These are phyloP conservation scores for Podilymbus podiceps DNA, from an alignment of 2,113 vertebrate genomes.

Conservation along the genomic window DNA sequence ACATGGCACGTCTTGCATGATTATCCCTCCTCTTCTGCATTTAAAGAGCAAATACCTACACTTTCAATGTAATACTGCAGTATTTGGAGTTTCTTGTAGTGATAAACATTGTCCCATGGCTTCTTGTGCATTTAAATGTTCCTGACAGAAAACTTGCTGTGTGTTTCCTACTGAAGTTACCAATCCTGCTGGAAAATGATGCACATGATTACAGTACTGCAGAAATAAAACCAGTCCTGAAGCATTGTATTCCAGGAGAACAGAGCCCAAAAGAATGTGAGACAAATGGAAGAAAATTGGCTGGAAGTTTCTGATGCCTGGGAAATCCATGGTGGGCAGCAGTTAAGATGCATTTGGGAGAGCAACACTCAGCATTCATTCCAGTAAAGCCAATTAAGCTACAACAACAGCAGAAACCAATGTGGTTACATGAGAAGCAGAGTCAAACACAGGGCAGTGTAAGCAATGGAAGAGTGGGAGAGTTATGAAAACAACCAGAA, in stretches of 20 bases:
- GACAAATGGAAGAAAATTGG: slow-evolving; percentile 18
- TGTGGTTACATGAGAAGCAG: slow-evolving; percentile 15
- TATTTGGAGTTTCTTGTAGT: not conserved
- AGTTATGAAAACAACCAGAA: slow-evolving; percentile 23
- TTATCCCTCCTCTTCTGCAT: not conserved
- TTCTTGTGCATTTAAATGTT: not conserved
- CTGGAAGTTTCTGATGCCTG: slow-evolving; percentile 34
- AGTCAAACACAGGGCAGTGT: not conserved
- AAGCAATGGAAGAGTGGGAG: slow-evolving; percentile 18
- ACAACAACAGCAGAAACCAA: slow-evolving; percentile 35
- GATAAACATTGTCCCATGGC: not conserved
- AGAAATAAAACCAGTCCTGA: not conserved
- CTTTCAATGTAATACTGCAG: not conserved
- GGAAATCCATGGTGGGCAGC: slow-evolving; percentile 40
- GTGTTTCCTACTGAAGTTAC: not conserved
- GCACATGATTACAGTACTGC: not conserved
- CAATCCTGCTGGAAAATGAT: not conserved
- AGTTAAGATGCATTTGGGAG: slow-evolving; percentile 40
- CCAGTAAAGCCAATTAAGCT: slow-evolving; percentile 44
- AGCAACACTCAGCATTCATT: slow-evolving; percentile 48
- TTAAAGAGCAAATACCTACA: not conserved
- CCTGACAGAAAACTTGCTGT: not conserved
- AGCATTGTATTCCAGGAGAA: not conserved
- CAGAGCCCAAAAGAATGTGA: slow-evolving; percentile 44
- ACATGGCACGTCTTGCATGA: not conserved